Conservation (phyloP, 2,888 invertebrate species). For the Aphrophora alni region DNA sequence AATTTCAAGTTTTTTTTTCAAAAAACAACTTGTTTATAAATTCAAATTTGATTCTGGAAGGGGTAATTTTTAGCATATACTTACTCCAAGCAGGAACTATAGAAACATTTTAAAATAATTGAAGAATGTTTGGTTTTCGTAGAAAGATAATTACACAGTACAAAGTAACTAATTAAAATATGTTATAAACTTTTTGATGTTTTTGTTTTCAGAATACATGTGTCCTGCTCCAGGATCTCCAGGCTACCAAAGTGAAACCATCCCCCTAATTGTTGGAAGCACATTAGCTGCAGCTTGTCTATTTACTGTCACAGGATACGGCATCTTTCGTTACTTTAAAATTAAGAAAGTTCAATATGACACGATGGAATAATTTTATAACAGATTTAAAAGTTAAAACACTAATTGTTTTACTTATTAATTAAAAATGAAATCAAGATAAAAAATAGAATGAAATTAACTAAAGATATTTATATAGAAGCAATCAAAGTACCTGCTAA, state of each 20-base stretch:
- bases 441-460: not conserved
- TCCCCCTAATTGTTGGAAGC: constrained; percentile 83
- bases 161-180: no score
- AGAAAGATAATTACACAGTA: no score
- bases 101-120: no score
- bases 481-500: not conserved
- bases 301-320: constrained; percentile 82
- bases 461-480: not conserved
- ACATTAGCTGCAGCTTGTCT: constrained; percentile 83
- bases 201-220: constrained; percentile 58
- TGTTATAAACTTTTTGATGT: no score
- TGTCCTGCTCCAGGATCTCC: constrained; percentile 65
- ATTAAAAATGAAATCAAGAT: not conserved
- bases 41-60: no score
- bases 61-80: no score
- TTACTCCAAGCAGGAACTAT: no score
- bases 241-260: constrained; percentile 76
- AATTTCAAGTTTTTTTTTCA: no score
- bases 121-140: no score
- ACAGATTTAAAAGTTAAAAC: not conserved
- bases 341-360: constrained; percentile 91
- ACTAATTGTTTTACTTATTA: no score
- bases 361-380: constrained; percentile 76
- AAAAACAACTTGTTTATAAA: no score
- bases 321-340: constrained; percentile 84